A percentile compares a stretch with the other conserved stretches of the same genome.
Evolutionary conservation across 2,888 invertebrate genomes (phyloP).

Genomic region (Zelleria hepariella): DNA sequence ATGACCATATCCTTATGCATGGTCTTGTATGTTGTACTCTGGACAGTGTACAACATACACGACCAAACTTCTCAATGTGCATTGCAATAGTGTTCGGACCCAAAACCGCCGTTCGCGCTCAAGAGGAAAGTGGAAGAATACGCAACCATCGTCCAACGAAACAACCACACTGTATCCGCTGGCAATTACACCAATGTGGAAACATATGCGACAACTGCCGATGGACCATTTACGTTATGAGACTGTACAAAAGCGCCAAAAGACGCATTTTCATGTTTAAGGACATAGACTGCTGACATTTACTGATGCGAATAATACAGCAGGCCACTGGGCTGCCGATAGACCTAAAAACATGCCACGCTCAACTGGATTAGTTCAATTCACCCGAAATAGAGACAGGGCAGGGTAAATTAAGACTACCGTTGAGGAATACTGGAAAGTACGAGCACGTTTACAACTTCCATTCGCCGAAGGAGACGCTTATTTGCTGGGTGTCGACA

Average conservation of each 20-base stretch:
- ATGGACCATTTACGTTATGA: not conserved
- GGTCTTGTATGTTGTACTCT: too few relatives aligned
- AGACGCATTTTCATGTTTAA: not conserved
- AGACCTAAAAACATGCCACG: not conserved
- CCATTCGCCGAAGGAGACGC: too few relatives aligned
- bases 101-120: not conserved
- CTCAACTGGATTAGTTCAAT: too few relatives aligned
- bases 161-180: not conserved
- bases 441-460: too few relatives aligned
- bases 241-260: not conserved
- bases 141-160: not conserved
- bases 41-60: not conserved
- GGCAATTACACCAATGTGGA: not conserved
- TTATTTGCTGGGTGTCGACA: too few relatives aligned
- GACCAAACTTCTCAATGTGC: not conserved
- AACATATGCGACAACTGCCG: not conserved
- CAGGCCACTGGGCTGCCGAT: not conserved
- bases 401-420: too few relatives aligned
- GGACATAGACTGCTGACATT: not conserved
- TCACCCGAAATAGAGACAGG: too few relatives aligned
- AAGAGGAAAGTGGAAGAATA: not conserved
- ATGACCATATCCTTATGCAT: not conserved
- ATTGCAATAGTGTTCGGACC: not conserved
- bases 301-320: not conserved
- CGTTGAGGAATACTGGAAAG: too few relatives aligned